Evolutionary conservation across 23 tunicate species (phyloP), one percentile per base, ranked within the genome.

Genomic region (Trididemnum miniatum): DNA sequence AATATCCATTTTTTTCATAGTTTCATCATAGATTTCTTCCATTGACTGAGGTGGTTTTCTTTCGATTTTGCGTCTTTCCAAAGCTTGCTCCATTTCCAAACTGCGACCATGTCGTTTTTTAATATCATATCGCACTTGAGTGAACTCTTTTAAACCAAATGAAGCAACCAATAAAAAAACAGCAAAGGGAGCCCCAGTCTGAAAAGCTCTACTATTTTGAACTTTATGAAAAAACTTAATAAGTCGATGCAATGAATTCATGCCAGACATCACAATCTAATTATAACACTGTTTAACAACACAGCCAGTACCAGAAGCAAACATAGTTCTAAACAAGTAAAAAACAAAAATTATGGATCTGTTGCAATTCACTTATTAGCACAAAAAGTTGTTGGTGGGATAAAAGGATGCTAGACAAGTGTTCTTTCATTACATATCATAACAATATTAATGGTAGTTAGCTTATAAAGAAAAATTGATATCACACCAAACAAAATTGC

Each of bases 41-140:
- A 75, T 32, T 37, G 83, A 64, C 71, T 85, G 25, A 1, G 38
- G 7, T 35, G 71, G 44, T 71, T 83, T 83, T 35, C 35, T 60
- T 66, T 80, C 52, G 5, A 63, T 27, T 9, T 85, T 85, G 31
- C 20, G 63, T 7, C 65, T 59, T 65, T 85, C 67, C 63, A 76
- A 34, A 22, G 44, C 72, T 76, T 85, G 73, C 38, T 85, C 81
- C 64, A 90, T 54, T 62, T 83, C 96, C 20, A 71, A 37, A 26
- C 65, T 80, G 27, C 62, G 31, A 1, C 96, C 96, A 31, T 39
- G 77, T 50, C 83, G 60, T 59, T 75, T 65, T 66, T 90, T 80
- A 2, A 90, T 51, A 52, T 90, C 96, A 65, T 90, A 90, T 5
- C 96, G 78, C 1, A 90, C 73, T 33, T 81, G 80, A 1, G 96